These are phyloP conservation scores for Dryobota labecula DNA, from an alignment of 2,888 invertebrate genomes.

Conservation along the genomic window DNA sequence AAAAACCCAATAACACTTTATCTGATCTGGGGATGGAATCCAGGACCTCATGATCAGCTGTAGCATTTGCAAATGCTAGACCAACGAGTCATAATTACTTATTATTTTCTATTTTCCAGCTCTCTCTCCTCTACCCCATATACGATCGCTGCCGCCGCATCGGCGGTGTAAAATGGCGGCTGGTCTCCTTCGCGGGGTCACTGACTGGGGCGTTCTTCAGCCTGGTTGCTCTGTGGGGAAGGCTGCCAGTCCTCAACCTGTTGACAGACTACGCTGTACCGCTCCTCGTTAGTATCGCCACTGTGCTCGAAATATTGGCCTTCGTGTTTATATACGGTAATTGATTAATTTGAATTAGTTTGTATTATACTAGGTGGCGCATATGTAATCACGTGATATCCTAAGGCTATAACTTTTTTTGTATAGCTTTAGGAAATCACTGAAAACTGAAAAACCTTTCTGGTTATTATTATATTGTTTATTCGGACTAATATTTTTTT, in stretches of 20 bases:
- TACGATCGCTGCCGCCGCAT: constrained; percentile 79
- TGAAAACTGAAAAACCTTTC: too few species aligned
- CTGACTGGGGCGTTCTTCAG: constrained; percentile 70
- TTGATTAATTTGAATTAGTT: not conserved
- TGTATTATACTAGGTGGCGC: too few species aligned
- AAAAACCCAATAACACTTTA: not conserved
- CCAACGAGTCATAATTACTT: not conserved
- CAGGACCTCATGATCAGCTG: not conserved
- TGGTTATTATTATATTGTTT: too few species aligned
- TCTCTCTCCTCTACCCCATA: constrained; percentile 79
- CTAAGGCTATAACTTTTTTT: too few species aligned
- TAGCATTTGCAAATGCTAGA: not conserved
- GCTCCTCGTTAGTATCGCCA: constrained; percentile 73
- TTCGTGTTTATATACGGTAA: constrained; percentile 84
- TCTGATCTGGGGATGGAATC: too few species aligned
- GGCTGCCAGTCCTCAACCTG: constrained; percentile 70
- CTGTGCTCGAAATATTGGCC: constrained; percentile 77
- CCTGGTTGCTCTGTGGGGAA: constrained; percentile 70
- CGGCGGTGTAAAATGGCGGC: constrained; percentile 79
- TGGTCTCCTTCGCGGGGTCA: constrained; percentile 71
- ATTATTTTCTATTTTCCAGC: constrained; percentile 67
- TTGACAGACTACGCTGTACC: constrained; percentile 80
- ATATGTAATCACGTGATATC: too few species aligned
- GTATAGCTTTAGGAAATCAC: too few species aligned
- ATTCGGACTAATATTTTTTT: too few species aligned